Percentiles rank a stretch among this genome's conserved stretches.
phyloP scores from a whole-genome alignment of 2,888 invertebrate genomes.

The Oligia latruncula region DNA sequence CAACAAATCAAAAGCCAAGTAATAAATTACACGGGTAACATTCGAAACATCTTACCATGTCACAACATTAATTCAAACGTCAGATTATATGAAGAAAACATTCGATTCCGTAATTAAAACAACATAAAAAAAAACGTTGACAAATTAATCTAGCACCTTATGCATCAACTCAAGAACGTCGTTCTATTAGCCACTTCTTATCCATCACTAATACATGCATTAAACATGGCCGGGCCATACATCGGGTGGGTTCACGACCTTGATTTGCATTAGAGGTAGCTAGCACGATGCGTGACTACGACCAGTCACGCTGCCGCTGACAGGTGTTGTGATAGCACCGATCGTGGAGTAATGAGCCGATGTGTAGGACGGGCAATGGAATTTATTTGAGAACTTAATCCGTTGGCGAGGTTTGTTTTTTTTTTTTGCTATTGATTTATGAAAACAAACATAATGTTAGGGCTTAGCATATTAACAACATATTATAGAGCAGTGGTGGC shows the following conservation, averaged over 20 bases:
- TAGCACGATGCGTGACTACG: conserved; percentile 54
- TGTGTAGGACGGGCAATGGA: conserved; percentile 46
- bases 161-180: conserved; percentile 30
- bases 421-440: neutral
- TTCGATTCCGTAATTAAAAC: conserved; percentile 44
- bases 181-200: conserved; percentile 39
- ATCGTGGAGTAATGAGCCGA: conserved; percentile 50
- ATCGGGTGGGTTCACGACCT: conserved; percentile 70
- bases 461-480: neutral
- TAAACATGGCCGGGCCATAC: conserved; percentile 39
- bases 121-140: conserved; percentile 40
- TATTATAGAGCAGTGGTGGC: no score
- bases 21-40: conserved; percentile 15
- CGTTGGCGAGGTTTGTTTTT: neutral
- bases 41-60: conserved; percentile 4
- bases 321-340: conserved; percentile 59
- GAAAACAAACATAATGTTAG: neutral
- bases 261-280: conserved; percentile 70
- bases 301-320: conserved; percentile 44
- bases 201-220: conserved; percentile 47
- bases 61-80: conserved; percentile 43
- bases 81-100: conserved; percentile 36
- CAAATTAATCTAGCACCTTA: conserved; percentile 49
- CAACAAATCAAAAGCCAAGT: neutral
- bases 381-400: conserved; percentile 65